Conservation (phyloP, 2,113 vertebrate species). For the Pipra filicauda region DNA sequence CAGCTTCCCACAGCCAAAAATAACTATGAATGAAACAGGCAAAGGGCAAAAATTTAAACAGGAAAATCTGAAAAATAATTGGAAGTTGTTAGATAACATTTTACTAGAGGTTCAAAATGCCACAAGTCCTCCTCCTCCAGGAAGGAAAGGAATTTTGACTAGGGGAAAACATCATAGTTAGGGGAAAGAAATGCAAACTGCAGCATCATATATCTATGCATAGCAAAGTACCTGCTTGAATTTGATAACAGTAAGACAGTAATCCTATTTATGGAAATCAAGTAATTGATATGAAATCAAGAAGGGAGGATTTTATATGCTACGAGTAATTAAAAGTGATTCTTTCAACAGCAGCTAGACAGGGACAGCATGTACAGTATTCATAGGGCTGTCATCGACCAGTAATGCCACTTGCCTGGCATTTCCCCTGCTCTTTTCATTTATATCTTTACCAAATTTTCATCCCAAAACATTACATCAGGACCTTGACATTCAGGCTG, state of each 20-base stretch:
- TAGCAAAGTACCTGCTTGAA: not conserved
- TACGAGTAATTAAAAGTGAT: not conserved
- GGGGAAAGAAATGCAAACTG: not conserved
- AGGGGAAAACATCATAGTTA: not conserved
- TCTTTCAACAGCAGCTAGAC: not conserved
- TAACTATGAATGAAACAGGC: not conserved
- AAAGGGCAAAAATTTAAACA: not conserved
- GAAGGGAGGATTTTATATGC: not conserved
- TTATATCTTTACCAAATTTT: not conserved
- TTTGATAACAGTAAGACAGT: not conserved
- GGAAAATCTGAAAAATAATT: constrained; percentile 34
- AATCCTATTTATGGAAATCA: not conserved
- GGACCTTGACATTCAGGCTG: not conserved
- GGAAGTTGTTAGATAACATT: not conserved
- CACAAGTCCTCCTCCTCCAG: not conserved
- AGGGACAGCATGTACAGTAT: not conserved
- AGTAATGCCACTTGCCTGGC: not conserved
- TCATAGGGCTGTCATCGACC: not conserved
- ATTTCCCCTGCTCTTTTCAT: not conserved
- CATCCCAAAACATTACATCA: not conserved
- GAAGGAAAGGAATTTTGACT: not conserved
- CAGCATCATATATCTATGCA: not conserved
- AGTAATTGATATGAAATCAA: not conserved
- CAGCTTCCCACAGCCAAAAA: constrained; percentile 24
- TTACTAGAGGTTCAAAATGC: not conserved